Evolutionary conservation across 1,140 invertebrate genomes (phyloP), one percentile per base, ranked within the genome.

Genomic region (Linepithema humile): DNA sequence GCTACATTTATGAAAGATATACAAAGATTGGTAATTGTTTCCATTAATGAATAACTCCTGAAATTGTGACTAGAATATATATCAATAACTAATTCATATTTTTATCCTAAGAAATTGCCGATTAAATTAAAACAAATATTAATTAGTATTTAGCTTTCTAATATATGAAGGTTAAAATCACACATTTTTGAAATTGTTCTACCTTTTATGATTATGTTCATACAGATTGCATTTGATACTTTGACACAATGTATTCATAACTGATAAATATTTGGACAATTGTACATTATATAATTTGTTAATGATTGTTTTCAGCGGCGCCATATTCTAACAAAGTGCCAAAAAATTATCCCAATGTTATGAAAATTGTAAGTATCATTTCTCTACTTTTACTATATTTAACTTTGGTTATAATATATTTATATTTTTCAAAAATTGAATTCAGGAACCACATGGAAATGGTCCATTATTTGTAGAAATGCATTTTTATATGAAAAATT

Each of bases 401-500:
- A 7, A 43, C 0, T 7, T n/a, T 69, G 7, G n/a, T 69, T 57
- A 26, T 67, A 3, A 48, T 35, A 73, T 67, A 43, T 50, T 78
- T 9, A 62, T 77, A 82, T 65, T 29, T 67, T 20, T 29, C 82
- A 48, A 40, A 80, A 32, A 50, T 53, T 80, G 53, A 17, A 80
- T 88, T 87, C 91, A 98, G 97, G 98, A 99, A 95, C 98, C 98
- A 23, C 97, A 98, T 95, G 96, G 95, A 70, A 99, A 99, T 96
- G 98, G 98, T 1, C 98, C 98, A 15, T 93, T 99, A 0, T 99
- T 99, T 95, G 97, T 98, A 67, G 98, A 99, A 95, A 98, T 98
- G 95, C 97, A 98, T 94, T 99, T 99, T 94, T 99, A 99, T 92
- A 96, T 98, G 92, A 96, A 97, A 90, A 97, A 97, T 93, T 97